Base-by-base conservation (phyloP, 2,797 vertebrate genomes). In the Intellagama lesueurii region DNA sequence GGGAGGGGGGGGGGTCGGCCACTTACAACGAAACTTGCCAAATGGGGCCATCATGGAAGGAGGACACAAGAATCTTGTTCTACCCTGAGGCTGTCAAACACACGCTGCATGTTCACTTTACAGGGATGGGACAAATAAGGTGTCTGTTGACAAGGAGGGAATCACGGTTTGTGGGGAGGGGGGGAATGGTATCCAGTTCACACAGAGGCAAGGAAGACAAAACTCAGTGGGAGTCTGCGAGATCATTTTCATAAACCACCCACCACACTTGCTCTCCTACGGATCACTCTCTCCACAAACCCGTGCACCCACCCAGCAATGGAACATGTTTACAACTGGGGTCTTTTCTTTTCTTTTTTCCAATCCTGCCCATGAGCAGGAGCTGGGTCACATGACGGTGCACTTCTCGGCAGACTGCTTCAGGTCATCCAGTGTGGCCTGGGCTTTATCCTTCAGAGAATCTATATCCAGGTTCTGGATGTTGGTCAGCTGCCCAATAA, bases 391-490 rank as follows among this genome's bases (percentile, higher is more conserved):
- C 99, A 99, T 99, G 95, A 99, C 79, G 5, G 96, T 94, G 93
- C 99, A 99, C 77, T 99, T 99, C 93, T 99, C 99, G 24, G 99
- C 98, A 3, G 99, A 98, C 86, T 99, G 98, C 96, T 98, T 99
- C 92, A 99, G 98, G 95, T 99, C 98, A 90, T 98, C 98, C 91
- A 99, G 92, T 0, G 98, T 99, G 95, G 98, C 97, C 91, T 99
- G 99, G 83, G 98, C 98, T 96, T 99, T 99, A 97, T 98, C 98
- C 90, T 99, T 99, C 96, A 99, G 96, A 94, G 99, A 98, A 94
- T 99, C 97, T 9, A 99, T 97, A 96, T 99, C 98, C 94, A 99
- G 95, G 90, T 98, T 98, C 96, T 98, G 98, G 96, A 99, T 98
- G 97, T 97, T 98, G 96, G 97, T 97, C 96, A 99, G 97, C 91